Evolutionary conservation across 2,797 vertebrate genomes (phyloP), one percentile per base, ranked within the genome.

Genomic region (Pristis pectinata): DNA sequence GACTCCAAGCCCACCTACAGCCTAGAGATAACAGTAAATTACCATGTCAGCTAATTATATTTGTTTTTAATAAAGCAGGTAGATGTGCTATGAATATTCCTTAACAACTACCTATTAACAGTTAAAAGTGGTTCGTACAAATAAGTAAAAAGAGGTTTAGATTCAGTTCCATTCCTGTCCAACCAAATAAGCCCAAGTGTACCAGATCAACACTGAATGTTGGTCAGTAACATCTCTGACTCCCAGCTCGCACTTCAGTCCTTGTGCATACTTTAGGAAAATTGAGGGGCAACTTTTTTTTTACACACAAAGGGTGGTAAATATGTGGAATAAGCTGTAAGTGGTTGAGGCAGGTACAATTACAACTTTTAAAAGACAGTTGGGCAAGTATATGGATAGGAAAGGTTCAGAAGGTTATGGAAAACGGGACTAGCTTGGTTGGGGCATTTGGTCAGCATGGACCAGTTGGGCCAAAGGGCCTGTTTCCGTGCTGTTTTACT

Each of bases 1-100:
- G 67, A 97, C 96, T 22, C 95, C 95, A 94, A 97, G 96, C 13
- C 95, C 95, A 95, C 97, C 96, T 59, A 96, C 19, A 95, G 96
- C 95, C 97, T 98, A 95, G 82, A 96, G 96, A 41, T 3, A 83
- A 92, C 80, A 24, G 44, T 80, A 92, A 87, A 92, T 37, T 76
- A 94, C 44, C 3, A 34, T 22, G 44, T 15, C 27, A 76, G 13
- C 91, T 5, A 93, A 17, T 37, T 72, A 49, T 24, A 53, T 93
- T 30, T 72, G 24, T 72, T 72, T 67, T 92, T 74, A 93, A 24
- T 74, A 34, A 15, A 91, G n/a, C 17, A 67, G 19, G 85, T 15
- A 61, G 61, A 61, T 89, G 15, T 56, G 56, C 30, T n/a, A 61
- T n/a, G 30, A 64, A 91, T 9, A n/a, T 67, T 91, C n/a, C 19